Percentiles rank a stretch among this genome's conserved stretches.
Evolutionary conservation across 2,888 invertebrate species (phyloP).

Genomic region (Stenotaenia linearis): DNA sequence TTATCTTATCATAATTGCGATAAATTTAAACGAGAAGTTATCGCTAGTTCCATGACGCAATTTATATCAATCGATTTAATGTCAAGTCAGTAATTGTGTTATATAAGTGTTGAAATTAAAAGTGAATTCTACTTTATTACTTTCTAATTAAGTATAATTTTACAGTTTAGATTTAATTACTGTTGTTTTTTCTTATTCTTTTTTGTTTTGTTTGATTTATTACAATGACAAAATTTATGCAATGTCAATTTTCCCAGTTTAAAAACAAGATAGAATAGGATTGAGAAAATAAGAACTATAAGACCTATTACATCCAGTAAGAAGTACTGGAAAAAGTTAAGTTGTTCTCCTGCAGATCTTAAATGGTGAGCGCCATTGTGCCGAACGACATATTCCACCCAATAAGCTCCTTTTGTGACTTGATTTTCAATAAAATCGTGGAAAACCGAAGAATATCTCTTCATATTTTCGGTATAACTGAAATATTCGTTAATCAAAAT

Average conservation of each 20-base stretch:
- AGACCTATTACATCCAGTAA: constrained; percentile 2
- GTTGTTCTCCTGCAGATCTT: neutral
- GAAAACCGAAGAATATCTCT: neutral
- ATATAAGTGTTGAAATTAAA: too few species aligned
- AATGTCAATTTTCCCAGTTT: neutral
- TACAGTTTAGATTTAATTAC: too few species aligned
- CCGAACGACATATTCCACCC: neutral
- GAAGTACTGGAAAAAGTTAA: neutral
- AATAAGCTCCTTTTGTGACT: neutral
- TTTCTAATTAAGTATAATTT: too few species aligned
- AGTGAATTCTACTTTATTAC: too few species aligned
- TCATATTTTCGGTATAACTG: neutral
- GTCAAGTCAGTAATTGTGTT: too few species aligned
- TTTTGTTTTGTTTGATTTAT: neutral
- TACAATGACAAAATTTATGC: neutral
- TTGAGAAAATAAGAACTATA: neutral
- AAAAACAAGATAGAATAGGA: neutral
- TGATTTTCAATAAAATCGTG: neutral
- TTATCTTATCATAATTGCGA: too few species aligned
- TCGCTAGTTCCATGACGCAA: too few species aligned
- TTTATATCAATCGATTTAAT: too few species aligned
- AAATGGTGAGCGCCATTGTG: neutral
- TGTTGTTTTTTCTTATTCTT: neutral
- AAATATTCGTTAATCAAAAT: too few species aligned
- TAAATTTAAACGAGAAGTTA: too few species aligned